These are phyloP conservation scores for Hyposmocoma kahamanoa DNA, from an alignment of 1,140 invertebrate genomes.

Conservation along the genomic window DNA sequence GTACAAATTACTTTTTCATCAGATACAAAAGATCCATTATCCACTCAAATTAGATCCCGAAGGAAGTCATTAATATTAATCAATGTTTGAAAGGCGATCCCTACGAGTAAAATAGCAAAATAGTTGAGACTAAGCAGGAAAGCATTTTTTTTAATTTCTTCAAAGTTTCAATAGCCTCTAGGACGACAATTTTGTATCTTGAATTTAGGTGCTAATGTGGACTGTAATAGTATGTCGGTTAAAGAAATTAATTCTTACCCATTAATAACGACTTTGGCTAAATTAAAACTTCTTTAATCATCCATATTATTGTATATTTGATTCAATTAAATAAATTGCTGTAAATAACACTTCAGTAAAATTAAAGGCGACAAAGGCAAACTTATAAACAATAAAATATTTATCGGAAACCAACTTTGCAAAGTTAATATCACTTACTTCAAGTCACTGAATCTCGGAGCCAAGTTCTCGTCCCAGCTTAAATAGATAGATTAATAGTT, in stretches of 20 bases:
- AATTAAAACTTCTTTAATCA: no score
- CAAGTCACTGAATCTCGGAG: not conserved
- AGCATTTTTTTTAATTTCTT: not conserved
- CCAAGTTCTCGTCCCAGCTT: not conserved
- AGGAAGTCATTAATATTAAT: constrained; percentile 51
- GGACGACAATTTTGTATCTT: no score
- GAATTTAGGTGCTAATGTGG: no score
- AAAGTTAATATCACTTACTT: constrained; percentile 2
- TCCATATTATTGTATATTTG: no score
- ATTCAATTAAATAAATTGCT: no score
- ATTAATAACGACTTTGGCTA: no score
- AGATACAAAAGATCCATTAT: constrained; percentile 55
- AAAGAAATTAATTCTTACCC: no score
- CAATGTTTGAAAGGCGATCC: constrained; percentile 35
- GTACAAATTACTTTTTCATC: constrained; percentile 53
- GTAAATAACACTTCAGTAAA: no score
- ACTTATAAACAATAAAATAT: no score
- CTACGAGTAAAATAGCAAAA: constrained; percentile 15
- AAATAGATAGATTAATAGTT: constrained; percentile 2
- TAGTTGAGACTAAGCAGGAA: not conserved
- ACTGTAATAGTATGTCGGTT: no score
- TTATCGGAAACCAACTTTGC: not conserved
- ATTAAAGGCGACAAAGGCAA: no score
- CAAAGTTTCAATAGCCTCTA: no score
- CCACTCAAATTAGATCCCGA: constrained; percentile 46